These are phyloP conservation scores for Drosophila nigrodunni DNA, from an alignment of 1,140 invertebrate genomes.

Conservation along the genomic window DNA sequence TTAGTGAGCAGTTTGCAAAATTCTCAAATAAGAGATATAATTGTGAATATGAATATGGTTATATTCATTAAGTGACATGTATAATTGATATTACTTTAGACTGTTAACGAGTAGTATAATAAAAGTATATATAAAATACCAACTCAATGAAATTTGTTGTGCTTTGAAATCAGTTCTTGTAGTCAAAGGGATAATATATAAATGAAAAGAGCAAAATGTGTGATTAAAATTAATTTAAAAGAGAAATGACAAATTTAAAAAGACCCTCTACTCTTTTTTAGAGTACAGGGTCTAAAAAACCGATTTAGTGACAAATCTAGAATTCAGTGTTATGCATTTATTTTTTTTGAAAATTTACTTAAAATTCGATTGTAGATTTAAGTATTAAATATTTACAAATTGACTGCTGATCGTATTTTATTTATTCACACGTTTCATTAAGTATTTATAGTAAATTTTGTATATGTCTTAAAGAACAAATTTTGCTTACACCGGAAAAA, in stretches of 20 bases:
- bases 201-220: not conserved
- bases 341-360: too few species aligned
- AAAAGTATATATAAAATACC: conserved; percentile 1
- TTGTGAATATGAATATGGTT: not conserved
- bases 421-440: too few species aligned
- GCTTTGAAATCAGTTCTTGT: not conserved
- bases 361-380: too few species aligned
- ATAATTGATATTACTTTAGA: not conserved
- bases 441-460: too few species aligned
- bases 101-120: not conserved
- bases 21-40: conserved; percentile 7
- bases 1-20: conserved; percentile 15
- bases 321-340: too few species aligned
- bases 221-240: not conserved
- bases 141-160: conserved; percentile 15
- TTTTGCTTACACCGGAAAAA: too few species aligned
- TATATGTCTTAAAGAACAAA: not conserved
- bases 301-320: too few species aligned
- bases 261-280: too few species aligned
- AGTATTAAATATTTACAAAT: too few species aligned
- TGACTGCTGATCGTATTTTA: too few species aligned
- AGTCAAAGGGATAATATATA: not conserved
- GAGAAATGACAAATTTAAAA: not conserved
- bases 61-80: conserved; percentile 1
- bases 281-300: too few species aligned